These are phyloP conservation scores for Cuniculus paca DNA, from an alignment of 2,797 vertebrate species.

Conservation along the genomic window DNA sequence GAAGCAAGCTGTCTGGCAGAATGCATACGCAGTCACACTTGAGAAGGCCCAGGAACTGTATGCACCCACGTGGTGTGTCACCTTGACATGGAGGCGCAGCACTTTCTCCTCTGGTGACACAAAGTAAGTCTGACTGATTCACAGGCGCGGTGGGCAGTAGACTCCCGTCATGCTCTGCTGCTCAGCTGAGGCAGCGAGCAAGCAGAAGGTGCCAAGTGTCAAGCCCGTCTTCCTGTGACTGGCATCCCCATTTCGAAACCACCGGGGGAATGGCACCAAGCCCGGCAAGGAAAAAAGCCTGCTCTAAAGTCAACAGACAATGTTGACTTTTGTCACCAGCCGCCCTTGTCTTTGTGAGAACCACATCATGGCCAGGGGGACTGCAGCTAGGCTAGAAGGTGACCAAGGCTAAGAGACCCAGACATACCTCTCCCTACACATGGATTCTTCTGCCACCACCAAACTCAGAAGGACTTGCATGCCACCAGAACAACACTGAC, in stretches of 20 bases:
- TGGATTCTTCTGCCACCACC: background rate
- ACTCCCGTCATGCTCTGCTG: conserved; percentile 62
- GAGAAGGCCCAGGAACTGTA: background rate
- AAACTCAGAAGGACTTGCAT: background rate
- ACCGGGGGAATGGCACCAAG: conserved; percentile 20
- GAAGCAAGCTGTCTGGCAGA: background rate
- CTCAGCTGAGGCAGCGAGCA: background rate
- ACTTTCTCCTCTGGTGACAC: conserved; percentile 7
- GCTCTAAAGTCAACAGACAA: background rate
- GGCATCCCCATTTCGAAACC: background rate
- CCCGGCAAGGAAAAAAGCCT: background rate
- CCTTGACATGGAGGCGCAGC: conserved; percentile 50
- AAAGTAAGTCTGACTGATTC: conserved; percentile 42
- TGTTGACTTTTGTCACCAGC: background rate
- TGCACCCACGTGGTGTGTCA: conserved; percentile 28
- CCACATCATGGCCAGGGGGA: background rate
- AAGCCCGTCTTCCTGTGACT: background rate
- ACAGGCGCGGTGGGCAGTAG: background rate
- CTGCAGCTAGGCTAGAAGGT: background rate
- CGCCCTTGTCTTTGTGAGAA: background rate
- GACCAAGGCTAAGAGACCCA: background rate
- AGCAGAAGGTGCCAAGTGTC: background rate
- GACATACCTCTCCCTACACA: background rate
- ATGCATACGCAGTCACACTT: background rate
- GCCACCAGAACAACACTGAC: background rate